Evolutionary conservation across 2,797 vertebrate species (phyloP), one percentile per base, ranked within the genome.

Genomic region (Moxostoma hubbsi): DNA sequence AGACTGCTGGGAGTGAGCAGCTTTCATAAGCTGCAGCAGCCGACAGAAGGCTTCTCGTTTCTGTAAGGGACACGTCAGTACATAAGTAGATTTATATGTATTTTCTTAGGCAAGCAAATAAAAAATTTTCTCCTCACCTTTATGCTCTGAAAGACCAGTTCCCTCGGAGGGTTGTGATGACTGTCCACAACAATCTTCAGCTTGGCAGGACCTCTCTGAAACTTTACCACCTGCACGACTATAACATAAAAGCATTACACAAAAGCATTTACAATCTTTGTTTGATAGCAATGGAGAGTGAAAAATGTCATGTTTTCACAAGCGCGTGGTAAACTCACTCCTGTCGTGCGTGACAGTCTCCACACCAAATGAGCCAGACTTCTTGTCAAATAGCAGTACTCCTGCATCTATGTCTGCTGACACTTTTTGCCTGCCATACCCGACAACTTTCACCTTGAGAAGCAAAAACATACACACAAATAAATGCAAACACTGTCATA

Each of bases 161-260:
- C 94, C 64, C 90, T 84, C 0, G 92, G 92, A 1, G 92, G 86
- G 81, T 84, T 91, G 81, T 90, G 93, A 79, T 91, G 90, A 83
- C 89, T 91, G 90, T 95, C 94, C 6, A 94, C 78, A 53, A 93
- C 84, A 88, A 95, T 87, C 80, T 87, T 90, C 7, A 95, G 87
- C 75, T 93, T 95, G 64, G 91, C 89, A 8, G 91, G 90, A 66
- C 89, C 88, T 85, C 87, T 93, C 81, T 93, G 93, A 81, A 92
- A 92, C 88, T 93, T 94, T 55, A 94, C 87, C 77, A 95, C 86
- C 91, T 95, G 93, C 58, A 94, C 86, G 59, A 95, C 94, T 95
- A 83, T 80, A 9, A 61, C 11, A 58, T 45, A 79, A 68, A 73
- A 18, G 36, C 36, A 36, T 36, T 36, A 36, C 36, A 47, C 1